A percentile compares a stretch with the other conserved stretches of the same genome.
phyloP scores from a whole-genome alignment of 2,113 vertebrate species.

The Caranx melampygus region DNA sequence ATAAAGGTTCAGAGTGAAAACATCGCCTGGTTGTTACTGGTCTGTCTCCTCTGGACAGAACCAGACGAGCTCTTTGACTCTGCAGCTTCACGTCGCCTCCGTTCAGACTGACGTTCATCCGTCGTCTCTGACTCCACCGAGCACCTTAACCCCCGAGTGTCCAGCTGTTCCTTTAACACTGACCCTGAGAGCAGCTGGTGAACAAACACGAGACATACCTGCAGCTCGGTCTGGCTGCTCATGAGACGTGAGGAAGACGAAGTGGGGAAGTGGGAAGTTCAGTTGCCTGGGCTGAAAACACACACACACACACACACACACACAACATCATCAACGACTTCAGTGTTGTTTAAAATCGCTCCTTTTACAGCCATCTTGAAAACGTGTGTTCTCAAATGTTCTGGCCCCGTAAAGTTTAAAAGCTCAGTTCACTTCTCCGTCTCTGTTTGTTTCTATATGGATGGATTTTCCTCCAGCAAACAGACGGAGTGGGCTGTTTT shows the following conservation, averaged over 20 bases:
- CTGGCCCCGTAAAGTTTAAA: background rate
- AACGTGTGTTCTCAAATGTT: background rate
- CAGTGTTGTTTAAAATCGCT: background rate
- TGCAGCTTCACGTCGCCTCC: background rate
- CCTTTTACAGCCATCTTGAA: background rate
- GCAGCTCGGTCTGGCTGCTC: background rate
- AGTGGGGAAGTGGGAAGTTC: too few relatives aligned
- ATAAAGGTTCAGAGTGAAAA: too few relatives aligned
- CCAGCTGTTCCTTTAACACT: slow-evolving; percentile 15
- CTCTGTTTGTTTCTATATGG: slow-evolving; percentile 16
- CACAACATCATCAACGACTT: background rate
- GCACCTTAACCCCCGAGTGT: background rate
- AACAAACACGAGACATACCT: background rate
- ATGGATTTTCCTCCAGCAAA: slow-evolving; percentile 22
- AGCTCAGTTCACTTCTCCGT: slow-evolving; percentile 9
- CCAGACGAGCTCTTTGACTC: background rate
- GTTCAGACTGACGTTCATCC: too few relatives aligned
- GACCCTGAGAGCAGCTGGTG: background rate
- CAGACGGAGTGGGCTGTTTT: slow-evolving; percentile 20
- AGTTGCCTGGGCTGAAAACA: too few relatives aligned
- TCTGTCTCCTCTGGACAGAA: background rate
- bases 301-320: too few relatives aligned
- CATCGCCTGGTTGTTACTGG: background rate
- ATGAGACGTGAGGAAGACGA: slow-evolving; percentile 2
- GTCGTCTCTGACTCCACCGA: background rate